Base-by-base conservation (phyloP, 2,113 vertebrate species). In the Cricetomys ansorgei region DNA sequence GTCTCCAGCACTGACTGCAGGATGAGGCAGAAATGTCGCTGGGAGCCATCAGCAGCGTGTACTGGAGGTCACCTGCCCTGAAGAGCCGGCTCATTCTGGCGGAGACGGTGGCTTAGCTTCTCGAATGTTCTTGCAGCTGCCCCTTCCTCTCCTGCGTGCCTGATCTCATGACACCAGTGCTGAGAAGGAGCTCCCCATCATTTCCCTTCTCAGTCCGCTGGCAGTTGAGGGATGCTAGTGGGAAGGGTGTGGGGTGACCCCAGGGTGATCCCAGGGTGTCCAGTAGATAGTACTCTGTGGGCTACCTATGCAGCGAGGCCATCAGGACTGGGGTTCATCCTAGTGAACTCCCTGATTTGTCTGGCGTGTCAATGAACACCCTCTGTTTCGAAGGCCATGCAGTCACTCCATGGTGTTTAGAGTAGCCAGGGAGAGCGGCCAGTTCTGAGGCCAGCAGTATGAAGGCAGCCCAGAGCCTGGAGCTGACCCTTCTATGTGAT, bases 201-300 rank as follows among this genome's bases (percentile, higher is more conserved):
- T 2, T 31, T 7, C 21, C 37, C 48, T 40, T 27, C 4, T n/a
- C 37, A 64, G 4, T 43, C 37, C 57, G 34, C 55, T 62, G 72
- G 21, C 11, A 11, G 27, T 11, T 9, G 40, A 59, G 40, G n/a
- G 75, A 67, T 29, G 80, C 45, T 27, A 3, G 0, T 5, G 81
- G 64, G 7, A 50, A 48, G 34, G 57, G n/a, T 34, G 21, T 31
- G 9, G 45, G 25, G 37, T 34, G 85, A 29, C 12, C 21, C 21
- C 6, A 34, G 45, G 25, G 37, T 34, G 85, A 29, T 9, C 21
- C 21, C 6, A 34, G 5, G 16, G 0, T 48, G 86, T 0, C 3
- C 7, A 40, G 34, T 27, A 50, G 48, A 34, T 16, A 13, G n/a
- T 55, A 3, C 9, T 23, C 31, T 53, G 70, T 45, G 55, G 27